Percentiles rank a stretch among this genome's conserved stretches.
These are phyloP conservation scores for Rhipidura dahli DNA, from an alignment of 2,113 vertebrate genomes.

Conservation along the genomic window DNA sequence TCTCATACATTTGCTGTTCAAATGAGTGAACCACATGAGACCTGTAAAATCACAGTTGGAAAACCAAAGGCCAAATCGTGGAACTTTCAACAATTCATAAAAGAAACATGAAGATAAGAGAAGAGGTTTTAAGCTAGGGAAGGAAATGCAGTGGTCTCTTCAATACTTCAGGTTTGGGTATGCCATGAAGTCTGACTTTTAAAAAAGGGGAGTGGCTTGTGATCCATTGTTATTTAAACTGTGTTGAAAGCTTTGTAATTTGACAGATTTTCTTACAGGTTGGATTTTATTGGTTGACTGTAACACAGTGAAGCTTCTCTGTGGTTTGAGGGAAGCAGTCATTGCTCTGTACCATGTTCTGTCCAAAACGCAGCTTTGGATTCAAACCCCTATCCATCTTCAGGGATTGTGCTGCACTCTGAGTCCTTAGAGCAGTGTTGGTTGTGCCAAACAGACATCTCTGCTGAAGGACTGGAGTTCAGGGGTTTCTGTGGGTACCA, in stretches of 20 bases:
- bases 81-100: neutral
- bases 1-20: neutral
- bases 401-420: neutral
- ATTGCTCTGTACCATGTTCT: neutral
- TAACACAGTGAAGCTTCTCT: neutral
- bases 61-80: neutral
- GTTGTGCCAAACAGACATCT: fast-evolving
- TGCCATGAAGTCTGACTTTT: neutral
- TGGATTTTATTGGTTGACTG: neutral
- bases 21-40: neutral
- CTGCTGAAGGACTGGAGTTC: neutral
- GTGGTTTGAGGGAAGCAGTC: neutral
- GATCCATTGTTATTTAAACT: neutral
- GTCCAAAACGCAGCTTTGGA: neutral
- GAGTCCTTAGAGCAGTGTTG: neutral
- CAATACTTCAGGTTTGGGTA: neutral
- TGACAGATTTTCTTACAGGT: neutral
- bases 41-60: neutral
- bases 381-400: neutral
- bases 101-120: neutral
- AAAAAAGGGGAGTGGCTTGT: neutral
- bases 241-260: neutral
- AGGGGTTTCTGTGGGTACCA: neutral
- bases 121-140: neutral
- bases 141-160: neutral